A percentile compares a stretch with the other conserved stretches of the same genome.
Conservation (phyloP, 2,888 invertebrate genomes). For the Pomacea canaliculata region DNA sequence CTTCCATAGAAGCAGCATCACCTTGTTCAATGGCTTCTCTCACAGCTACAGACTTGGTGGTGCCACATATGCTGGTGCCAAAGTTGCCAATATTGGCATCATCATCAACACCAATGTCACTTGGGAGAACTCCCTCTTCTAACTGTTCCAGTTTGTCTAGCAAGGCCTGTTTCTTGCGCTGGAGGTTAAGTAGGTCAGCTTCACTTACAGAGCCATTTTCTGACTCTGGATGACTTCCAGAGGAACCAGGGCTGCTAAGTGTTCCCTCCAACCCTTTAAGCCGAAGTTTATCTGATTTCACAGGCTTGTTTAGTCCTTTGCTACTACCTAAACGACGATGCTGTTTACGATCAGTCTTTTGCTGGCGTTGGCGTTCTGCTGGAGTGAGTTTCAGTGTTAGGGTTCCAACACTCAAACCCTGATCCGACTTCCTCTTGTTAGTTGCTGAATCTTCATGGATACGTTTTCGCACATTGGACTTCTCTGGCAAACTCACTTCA, state of each 20-base stretch:
- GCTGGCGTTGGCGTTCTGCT: conserved; percentile 20
- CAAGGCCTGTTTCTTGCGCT: conserved; percentile 65
- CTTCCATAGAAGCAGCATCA: conserved; percentile 4
- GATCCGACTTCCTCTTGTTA: conserved; percentile 37
- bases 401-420: conserved; percentile 22
- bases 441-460: conserved; percentile 52
- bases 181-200: conserved; percentile 56
- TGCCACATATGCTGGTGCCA: background rate
- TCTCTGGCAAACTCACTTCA: conserved; percentile 36
- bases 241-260: conserved; percentile 51
- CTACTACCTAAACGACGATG: background rate
- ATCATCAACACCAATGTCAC: conserved; percentile 43
- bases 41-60: background rate
- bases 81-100: background rate
- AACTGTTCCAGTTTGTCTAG: conserved; percentile 64
- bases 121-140: conserved; percentile 50
- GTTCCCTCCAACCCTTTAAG: conserved; percentile 21
- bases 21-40: background rate
- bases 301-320: conserved; percentile 11
- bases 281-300: conserved; percentile 5
- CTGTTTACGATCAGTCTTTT: conserved; percentile 8
- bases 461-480: conserved; percentile 48
- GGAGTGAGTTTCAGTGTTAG: conserved; percentile 25
- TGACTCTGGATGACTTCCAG: conserved; percentile 61
- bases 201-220: conserved; percentile 75